Evolutionary conservation across 2,888 invertebrate genomes (phyloP), one percentile per base, ranked within the genome.

Genomic region (Lasioglossum zephyrum): DNA sequence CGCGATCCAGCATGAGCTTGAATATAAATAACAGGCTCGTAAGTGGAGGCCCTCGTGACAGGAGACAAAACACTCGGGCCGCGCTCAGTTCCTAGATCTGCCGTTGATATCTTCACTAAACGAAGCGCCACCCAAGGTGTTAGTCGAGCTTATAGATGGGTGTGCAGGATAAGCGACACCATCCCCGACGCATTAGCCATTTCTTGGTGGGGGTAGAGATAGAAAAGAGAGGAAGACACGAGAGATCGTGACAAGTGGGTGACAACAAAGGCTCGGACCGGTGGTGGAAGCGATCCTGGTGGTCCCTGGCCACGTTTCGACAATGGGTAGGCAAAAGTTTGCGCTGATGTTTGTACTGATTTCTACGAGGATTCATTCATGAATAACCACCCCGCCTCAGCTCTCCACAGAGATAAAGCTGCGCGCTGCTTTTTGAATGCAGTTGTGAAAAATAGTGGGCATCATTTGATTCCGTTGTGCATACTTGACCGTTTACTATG

Each of bases 71-170:
- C 90, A 90, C 89, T 89, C 77, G 87, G 69, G 88, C 73, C 87
- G 80, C 79, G 85, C 82, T 85, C 81, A 87, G 91, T 92, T 90
- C 90, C 91, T 88, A 93, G 91, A 93, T 92, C 91, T 88, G 78
- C 85, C 86, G 82, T 87, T 92, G 93, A 93, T 93, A 93, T 92
- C 91, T 91, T 90, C 89, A 92, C 92, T 92, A 93, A 93, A 92
- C 90, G 92, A 90, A 89, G 88, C 92, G 90, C 94, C 94, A 94
- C 94, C 94, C 94, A 95, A 94, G 94, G 93, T 94, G 94, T 94
- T 92, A 92, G 93, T 89, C 90, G 88, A 87, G 84, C 88, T 87
- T 89, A 70, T 41, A 92, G 94, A 94, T 94, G 93, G 93, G 92
- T 91, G 89, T 90, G 87, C 74, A 86, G 91, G 94, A 94, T 94